Percentiles rank a stretch among this genome's conserved stretches.
phyloP scores from a whole-genome alignment of 2,797 vertebrate genomes.

The Xenentodon cancila region DNA sequence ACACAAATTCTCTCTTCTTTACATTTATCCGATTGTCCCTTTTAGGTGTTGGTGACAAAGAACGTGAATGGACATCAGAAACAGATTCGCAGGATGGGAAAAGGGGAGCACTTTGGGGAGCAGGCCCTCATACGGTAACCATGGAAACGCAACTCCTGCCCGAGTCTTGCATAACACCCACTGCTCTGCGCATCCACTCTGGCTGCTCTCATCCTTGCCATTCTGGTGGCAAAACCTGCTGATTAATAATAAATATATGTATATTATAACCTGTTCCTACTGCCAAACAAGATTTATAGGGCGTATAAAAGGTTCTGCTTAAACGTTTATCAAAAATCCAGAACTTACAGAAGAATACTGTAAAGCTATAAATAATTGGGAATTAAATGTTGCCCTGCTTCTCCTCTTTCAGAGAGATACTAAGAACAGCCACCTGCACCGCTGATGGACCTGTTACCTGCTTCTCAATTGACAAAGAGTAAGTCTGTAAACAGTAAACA shows the following conservation, averaged over 20 bases:
- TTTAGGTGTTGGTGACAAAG: constrained; percentile 83
- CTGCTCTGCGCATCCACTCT: background rate
- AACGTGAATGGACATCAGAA: constrained; percentile 78
- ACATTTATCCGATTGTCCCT: background rate
- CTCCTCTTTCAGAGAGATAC: constrained; percentile 73
- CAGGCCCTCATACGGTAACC: constrained; percentile 87
- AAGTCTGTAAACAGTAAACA: constrained; percentile 60
- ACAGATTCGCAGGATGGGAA: constrained; percentile 81
- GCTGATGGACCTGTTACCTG: constrained; percentile 85
- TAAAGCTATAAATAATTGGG: background rate
- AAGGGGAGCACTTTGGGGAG: constrained; percentile 87
- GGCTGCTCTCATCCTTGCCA: constrained; percentile 11
- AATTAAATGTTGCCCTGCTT: background rate
- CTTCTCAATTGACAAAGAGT: constrained; percentile 87
- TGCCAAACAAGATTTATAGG: background rate
- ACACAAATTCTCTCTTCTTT: background rate
- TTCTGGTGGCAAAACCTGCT: constrained; percentile 4
- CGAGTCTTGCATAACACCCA: constrained; percentile 16
- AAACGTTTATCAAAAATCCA: background rate
- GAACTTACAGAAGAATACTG: background rate
- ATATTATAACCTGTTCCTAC: too few relatives aligned
- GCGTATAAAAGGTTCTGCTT: background rate
- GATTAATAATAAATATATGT: background rate
- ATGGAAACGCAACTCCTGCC: constrained; percentile 42
- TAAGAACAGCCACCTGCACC: constrained; percentile 84